These are phyloP conservation scores for Rhinogobio ventralis DNA, from an alignment of 2,797 vertebrate species.

Conservation along the genomic window DNA sequence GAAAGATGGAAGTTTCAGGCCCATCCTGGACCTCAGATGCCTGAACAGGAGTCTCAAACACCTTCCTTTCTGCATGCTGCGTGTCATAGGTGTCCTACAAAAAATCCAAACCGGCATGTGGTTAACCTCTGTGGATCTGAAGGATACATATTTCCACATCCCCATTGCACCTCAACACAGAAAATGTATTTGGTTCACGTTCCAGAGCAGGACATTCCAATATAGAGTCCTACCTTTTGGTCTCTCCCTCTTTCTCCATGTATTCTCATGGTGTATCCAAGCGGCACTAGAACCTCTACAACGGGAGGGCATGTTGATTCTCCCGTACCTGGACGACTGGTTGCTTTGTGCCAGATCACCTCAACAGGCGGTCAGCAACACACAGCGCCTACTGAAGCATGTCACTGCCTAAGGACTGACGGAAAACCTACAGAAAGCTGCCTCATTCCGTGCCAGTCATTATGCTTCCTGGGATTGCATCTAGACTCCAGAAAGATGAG, in stretches of 20 bases:
- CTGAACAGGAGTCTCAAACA: neutral
- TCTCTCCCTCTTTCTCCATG: neutral
- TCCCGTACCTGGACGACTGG: neutral
- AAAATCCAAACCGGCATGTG: neutral
- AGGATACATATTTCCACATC: neutral
- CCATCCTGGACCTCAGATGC: neutral
- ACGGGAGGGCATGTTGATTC: neutral
- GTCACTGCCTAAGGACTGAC: neutral
- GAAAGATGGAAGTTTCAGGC: neutral
- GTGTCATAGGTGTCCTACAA: neutral
- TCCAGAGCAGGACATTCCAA: neutral
- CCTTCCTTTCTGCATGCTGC: neutral
- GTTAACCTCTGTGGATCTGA: neutral
- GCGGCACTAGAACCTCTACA: neutral
- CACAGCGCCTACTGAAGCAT: neutral
- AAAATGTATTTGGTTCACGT: neutral
- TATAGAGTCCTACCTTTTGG: neutral
- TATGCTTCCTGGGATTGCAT: neutral
- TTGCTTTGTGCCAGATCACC: neutral
- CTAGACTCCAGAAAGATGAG: neutral
- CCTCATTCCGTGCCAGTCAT: neutral
- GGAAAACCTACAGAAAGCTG: neutral
- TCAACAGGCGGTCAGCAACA: neutral
- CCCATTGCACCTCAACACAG: neutral
- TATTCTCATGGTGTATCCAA: neutral